Conservation (phyloP, 1,140 invertebrate genomes). For the Musca vetustissima region DNA sequence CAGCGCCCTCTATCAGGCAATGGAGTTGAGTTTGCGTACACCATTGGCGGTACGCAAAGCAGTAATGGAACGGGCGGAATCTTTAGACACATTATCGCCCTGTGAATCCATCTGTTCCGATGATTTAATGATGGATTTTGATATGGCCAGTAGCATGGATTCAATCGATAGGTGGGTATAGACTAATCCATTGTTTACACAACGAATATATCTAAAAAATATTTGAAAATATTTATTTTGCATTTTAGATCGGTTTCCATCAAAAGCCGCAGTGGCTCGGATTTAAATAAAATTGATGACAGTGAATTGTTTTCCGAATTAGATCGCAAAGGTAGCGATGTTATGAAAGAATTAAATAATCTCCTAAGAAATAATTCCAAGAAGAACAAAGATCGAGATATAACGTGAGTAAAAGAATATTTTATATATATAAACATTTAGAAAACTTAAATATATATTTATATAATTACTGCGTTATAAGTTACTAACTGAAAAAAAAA, state of each 20-base stretch:
- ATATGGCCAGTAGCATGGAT: constrained; percentile 72
- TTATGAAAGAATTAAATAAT: constrained; percentile 60
- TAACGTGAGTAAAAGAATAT: neutral
- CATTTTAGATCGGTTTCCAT: constrained; percentile 30
- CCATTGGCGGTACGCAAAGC: constrained; percentile 42
- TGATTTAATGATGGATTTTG: constrained; percentile 82
- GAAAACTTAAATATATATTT: too few relatives aligned
- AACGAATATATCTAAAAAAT: too few relatives aligned
- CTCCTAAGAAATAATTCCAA: constrained; percentile 26
- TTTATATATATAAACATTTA: too few relatives aligned
- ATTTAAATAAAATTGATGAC: constrained; percentile 59
- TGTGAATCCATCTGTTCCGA: constrained; percentile 79
- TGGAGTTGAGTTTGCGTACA: constrained; percentile 54
- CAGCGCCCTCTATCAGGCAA: constrained; percentile 47
- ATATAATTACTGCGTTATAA: too few relatives aligned
- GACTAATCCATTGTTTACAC: neutral
- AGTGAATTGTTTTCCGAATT: constrained; percentile 59
- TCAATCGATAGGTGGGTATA: constrained; percentile 65
- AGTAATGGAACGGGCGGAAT: constrained; percentile 62
- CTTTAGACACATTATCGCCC: constrained; percentile 74
- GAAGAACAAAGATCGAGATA: constrained; percentile 25
- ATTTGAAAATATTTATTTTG: constrained; percentile 22
- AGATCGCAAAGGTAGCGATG: constrained; percentile 59
- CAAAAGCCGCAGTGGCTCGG: constrained; percentile 57
- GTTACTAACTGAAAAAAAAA: too few relatives aligned